Evolutionary conservation across 1,140 invertebrate species (phyloP), one percentile per base, ranked within the genome.

Genomic region (Aphaenogaster ashmeadi): DNA sequence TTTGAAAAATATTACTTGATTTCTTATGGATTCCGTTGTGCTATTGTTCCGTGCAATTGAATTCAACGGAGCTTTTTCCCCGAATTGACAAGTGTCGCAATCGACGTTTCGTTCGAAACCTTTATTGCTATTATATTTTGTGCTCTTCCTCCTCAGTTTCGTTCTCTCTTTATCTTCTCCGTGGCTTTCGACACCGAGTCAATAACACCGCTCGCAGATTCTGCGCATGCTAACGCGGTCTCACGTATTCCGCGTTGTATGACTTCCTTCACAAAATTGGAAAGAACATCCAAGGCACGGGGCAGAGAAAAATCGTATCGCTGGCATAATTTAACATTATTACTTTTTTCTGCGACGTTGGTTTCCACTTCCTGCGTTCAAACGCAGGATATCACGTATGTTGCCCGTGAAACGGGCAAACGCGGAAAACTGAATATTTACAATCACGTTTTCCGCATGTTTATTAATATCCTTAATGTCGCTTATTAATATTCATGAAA

Each of bases 131-230:
- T 54, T 41, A 38, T 67, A 27, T 21, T 69, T 56, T 52, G 27
- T 27, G 18, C 27, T 21, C 18, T 38, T 71, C 62, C 54, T 66
- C 18, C 52, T 64, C 36, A 15, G 13, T 78, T 77, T 62, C 54
- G 36, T 52, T 83, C 44, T 33, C 36, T 67, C 36, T 75, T 33
- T 78, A 67, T 86, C 21, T 54, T 80, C 75, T 8, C 21, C 52
- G 27, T 13, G 1, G 52, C 38, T 44, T 72, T 83, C 52, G 60
- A 60, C 78, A 18, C 7, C 38, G 80, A 83, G 80, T 83, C 80
- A 54, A 83, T 83, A 83, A 83, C 27, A 58, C 41, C 21, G 80
- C 80, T 58, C 67, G 80, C 52, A 74, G 67, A 83, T 47, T 74
- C 67, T 83, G 67, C 67, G 80, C 80, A 83, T 66, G 60, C 77